These are phyloP conservation scores for Ailurus styani DNA, from an alignment of 2,113 vertebrate species.

Conservation along the genomic window DNA sequence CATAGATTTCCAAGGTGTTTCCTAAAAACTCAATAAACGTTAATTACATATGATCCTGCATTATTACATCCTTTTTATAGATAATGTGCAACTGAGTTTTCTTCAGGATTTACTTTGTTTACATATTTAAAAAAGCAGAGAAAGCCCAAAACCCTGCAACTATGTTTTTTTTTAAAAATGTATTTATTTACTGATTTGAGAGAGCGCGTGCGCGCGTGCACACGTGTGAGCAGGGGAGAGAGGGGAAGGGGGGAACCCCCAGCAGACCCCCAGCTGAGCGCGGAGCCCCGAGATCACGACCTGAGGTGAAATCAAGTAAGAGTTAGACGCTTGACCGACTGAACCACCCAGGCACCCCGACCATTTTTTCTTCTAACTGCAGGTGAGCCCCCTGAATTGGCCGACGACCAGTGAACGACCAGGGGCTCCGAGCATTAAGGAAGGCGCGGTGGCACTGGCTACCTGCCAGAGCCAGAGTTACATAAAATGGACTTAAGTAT, in stretches of 20 bases:
- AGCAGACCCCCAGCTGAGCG: neutral
- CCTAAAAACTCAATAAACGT: neutral
- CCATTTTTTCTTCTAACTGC: neutral
- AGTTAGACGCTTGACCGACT: neutral
- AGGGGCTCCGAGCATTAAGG: neutral
- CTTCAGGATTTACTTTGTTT: neutral
- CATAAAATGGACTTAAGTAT: neutral
- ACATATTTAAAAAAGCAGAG: neutral
- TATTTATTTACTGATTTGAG: neutral
- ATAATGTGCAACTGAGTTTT: neutral
- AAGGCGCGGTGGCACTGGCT: neutral
- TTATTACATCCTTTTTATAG: neutral
- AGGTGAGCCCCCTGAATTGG: too few relatives aligned
- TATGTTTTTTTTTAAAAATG: neutral
- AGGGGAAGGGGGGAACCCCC: neutral
- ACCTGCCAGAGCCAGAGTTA: neutral
- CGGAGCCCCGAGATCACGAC: neutral
- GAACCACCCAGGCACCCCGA: neutral
- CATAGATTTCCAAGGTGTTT: neutral
- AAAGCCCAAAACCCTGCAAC: neutral
- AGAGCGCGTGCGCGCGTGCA: neutral
- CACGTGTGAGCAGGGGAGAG: neutral
- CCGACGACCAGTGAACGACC: neutral
- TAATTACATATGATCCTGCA: neutral
- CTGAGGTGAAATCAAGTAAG: neutral